These are phyloP conservation scores for Macrophya annulata DNA, from an alignment of 2,888 invertebrate genomes.

Conservation along the genomic window DNA sequence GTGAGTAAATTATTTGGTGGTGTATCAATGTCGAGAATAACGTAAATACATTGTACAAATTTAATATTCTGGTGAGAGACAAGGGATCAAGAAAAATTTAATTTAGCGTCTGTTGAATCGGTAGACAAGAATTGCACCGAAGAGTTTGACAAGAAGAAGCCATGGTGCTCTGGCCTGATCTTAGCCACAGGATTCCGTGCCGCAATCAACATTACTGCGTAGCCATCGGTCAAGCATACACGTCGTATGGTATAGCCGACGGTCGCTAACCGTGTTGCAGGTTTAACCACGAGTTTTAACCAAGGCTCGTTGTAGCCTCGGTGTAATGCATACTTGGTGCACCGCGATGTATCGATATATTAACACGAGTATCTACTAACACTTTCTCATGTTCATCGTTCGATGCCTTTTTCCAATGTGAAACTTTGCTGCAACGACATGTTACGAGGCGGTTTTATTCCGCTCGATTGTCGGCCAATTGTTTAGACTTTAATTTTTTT, in stretches of 20 bases:
- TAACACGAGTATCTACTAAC: neutral
- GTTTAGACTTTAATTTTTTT: conserved; percentile 45
- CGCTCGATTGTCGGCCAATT: conserved; percentile 55
- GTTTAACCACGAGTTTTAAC: conserved; percentile 39
- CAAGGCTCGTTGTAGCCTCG: conserved; percentile 37
- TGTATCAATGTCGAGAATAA: neutral
- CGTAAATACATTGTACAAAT: neutral
- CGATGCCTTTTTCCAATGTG: conserved; percentile 23
- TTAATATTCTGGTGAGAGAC: neutral
- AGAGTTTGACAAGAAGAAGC: conserved; percentile 36
- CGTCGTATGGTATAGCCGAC: conserved; percentile 41
- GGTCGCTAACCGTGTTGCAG: conserved; percentile 42
- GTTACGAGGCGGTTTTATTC: conserved; percentile 15
- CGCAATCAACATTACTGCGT: conserved; percentile 73
- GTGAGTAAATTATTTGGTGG: neutral
- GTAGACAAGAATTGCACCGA: conserved; percentile 18
- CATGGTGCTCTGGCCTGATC: neutral
- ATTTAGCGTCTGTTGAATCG: neutral
- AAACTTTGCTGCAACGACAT: neutral
- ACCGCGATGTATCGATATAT: neutral
- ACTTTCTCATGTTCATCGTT: conserved; percentile 16
- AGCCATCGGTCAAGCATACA: conserved; percentile 52
- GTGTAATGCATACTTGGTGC: conserved; percentile 22
- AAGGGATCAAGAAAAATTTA: neutral
- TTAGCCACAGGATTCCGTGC: conserved; percentile 52